phyloP scores from a whole-genome alignment of 1,140 invertebrate genomes.

The Muscidifurax raptorellus region DNA sequence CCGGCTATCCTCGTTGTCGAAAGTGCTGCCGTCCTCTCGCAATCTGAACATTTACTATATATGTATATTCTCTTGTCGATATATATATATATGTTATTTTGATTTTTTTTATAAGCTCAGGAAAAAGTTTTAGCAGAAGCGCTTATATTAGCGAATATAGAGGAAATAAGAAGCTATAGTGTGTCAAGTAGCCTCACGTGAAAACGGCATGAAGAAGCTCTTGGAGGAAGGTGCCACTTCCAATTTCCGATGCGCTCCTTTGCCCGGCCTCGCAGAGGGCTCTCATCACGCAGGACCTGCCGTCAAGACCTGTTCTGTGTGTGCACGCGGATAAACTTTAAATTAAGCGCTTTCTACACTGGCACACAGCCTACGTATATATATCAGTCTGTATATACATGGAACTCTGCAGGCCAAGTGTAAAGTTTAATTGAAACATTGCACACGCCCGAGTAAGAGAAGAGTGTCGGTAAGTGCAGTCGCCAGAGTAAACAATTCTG shows the following conservation, averaged over 20 bases:
- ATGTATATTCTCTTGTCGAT: neutral
- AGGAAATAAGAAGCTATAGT: neutral
- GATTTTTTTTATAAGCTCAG: too few relatives aligned
- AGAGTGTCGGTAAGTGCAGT: neutral
- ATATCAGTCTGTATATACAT: neutral
- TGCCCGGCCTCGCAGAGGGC: slow-evolving; percentile 83
- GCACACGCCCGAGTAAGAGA: slow-evolving; percentile 44
- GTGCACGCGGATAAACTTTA: slow-evolving; percentile 35
- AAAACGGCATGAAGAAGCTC: slow-evolving; percentile 83
- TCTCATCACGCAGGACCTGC: slow-evolving; percentile 80
- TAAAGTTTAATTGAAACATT: slow-evolving; percentile 67
- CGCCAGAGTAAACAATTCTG: slow-evolving; percentile 52
- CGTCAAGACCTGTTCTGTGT: slow-evolving; percentile 81
- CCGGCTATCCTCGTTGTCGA: slow-evolving; percentile 79
- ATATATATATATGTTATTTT: too few relatives aligned
- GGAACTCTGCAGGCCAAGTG: slow-evolving; percentile 45
- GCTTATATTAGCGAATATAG: neutral
- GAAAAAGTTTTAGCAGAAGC: neutral
- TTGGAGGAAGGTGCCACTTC: slow-evolving; percentile 79
- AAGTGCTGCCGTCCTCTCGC: slow-evolving; percentile 65
- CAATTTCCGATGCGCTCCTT: slow-evolving; percentile 74
- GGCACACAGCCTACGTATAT: neutral
- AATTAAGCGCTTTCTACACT: slow-evolving; percentile 26
- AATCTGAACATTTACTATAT: slow-evolving; percentile 59
- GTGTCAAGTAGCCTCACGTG: slow-evolving; percentile 75